A percentile compares a stretch with the other conserved stretches of the same genome.
phyloP scores from a whole-genome alignment of 2,113 vertebrate species.

The Falcunculus frontatus region DNA sequence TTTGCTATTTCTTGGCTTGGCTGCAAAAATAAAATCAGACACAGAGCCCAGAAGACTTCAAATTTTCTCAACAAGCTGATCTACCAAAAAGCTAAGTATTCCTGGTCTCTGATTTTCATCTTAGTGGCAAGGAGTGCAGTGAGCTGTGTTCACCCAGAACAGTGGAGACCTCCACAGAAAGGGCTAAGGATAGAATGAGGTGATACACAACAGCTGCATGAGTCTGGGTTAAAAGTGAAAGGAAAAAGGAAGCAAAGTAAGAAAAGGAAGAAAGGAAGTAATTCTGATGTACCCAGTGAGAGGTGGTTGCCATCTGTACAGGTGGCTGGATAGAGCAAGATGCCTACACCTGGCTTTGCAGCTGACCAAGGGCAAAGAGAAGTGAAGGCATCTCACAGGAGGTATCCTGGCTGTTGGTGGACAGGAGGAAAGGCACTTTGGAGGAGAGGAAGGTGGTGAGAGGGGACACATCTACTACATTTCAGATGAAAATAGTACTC shows the following conservation, averaged over 20 bases:
- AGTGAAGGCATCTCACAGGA: background rate
- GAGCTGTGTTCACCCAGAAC: background rate
- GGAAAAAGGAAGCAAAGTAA: background rate
- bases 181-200: background rate
- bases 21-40: background rate
- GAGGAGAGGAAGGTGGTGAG: background rate
- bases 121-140: background rate
- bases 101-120: background rate
- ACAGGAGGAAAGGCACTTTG: background rate
- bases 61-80: background rate
- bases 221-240: background rate
- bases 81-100: background rate
- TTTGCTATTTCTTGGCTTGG: background rate
- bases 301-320: background rate
- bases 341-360: background rate
- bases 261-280: background rate
- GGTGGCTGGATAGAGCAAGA: background rate
- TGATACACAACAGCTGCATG: background rate
- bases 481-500: background rate
- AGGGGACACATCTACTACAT: background rate
- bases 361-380: background rate
- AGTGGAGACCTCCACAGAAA: background rate
- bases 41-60: background rate
- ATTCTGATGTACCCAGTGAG: background rate
- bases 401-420: background rate